Conservation (phyloP, 2,888 invertebrate genomes). For the Hirudinaria manillensis region DNA sequence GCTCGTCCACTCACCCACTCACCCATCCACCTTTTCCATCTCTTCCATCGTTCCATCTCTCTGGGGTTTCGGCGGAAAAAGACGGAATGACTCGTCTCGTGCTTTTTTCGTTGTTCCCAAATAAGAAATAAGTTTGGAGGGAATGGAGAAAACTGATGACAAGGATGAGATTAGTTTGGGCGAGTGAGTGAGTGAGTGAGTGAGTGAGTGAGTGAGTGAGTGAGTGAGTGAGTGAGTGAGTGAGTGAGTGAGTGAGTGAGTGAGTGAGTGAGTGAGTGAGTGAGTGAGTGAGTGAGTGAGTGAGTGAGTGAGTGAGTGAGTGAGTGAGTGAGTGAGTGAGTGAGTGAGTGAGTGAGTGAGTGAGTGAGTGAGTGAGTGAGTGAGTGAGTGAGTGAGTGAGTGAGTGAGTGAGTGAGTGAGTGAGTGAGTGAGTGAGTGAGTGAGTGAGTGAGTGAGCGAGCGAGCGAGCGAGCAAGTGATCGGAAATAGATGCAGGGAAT, state of each 20-base stretch:
- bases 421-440: conserved; percentile 25
- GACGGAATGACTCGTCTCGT: too few species aligned
- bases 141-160: too few species aligned
- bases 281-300: conserved; percentile 25
- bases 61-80: too few species aligned
- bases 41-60: too few species aligned
- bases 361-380: conserved; percentile 25
- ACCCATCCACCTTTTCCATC: too few species aligned
- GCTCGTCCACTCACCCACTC: too few species aligned
- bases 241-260: conserved; percentile 13
- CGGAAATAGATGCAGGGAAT: background rate
- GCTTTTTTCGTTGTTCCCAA: too few species aligned
- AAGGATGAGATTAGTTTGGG: background rate
- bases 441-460: conserved; percentile 22
- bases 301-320: conserved; percentile 24
- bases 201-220: conserved; percentile 25
- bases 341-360: conserved; percentile 25
- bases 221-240: conserved; percentile 24
- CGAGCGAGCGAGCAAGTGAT: conserved; percentile 5
- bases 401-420: conserved; percentile 23
- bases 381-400: conserved; percentile 24
- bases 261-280: conserved; percentile 25
- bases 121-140: too few species aligned
- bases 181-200: conserved; percentile 23
- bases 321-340: conserved; percentile 15